These are phyloP conservation scores for Carcinoscorpius rotundicauda DNA, from an alignment of 1,140 invertebrate genomes.

Conservation along the genomic window DNA sequence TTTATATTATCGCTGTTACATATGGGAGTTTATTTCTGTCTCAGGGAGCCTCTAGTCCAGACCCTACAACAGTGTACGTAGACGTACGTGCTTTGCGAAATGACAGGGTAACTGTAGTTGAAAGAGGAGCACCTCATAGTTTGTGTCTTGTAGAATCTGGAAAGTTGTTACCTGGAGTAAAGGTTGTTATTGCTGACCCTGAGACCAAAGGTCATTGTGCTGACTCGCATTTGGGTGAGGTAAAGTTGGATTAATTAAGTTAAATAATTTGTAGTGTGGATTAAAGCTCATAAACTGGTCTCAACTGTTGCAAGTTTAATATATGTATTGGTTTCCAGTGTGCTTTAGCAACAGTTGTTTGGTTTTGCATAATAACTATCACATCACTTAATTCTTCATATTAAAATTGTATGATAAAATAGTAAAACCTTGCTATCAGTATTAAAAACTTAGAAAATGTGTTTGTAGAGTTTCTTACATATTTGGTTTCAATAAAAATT, in stretches of 20 bases:
- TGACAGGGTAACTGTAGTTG: constrained; percentile 83
- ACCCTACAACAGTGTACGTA: constrained; percentile 94
- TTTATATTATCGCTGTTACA: neutral
- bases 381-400: no score
- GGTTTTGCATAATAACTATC: no score
- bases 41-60: constrained; percentile 90
- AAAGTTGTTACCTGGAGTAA: constrained; percentile 91
- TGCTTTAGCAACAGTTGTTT: no score
- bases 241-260: constrained; percentile 32
- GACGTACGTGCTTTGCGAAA: constrained; percentile 90
- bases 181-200: constrained; percentile 91
- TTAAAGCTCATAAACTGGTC: no score
- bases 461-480: no score
- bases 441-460: no score
- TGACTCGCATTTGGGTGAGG: constrained; percentile 96
- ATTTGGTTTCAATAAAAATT: no score
- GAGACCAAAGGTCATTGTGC: constrained; percentile 99
- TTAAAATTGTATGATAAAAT: no score
- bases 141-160: constrained; percentile 96
- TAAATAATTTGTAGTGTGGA: no score
- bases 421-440: no score
- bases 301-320: no score
- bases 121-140: constrained; percentile 91
- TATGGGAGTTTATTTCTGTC: constrained; percentile 22
- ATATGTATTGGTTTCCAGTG: no score